Percentiles rank a stretch among this genome's conserved stretches.
phyloP scores from a whole-genome alignment of 2,797 vertebrate genomes.

The Microhierax caerulescens region DNA sequence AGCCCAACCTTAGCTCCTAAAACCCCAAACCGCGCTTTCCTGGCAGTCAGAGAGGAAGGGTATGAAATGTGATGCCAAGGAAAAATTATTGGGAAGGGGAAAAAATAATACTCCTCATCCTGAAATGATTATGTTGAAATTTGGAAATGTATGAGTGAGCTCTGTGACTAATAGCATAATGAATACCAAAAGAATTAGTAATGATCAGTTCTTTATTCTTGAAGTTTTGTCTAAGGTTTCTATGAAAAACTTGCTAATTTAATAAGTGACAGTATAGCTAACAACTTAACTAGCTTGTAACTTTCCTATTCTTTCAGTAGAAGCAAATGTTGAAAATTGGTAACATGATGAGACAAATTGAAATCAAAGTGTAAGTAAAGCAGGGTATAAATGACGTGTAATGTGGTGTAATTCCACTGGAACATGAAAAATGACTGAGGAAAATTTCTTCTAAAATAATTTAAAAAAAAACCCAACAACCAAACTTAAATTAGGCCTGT shows the following conservation, averaged over 20 bases:
- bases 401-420: background rate
- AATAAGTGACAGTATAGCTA: conserved; percentile 40
- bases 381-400: background rate
- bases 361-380: conserved; percentile 20
- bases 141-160: conserved; percentile 54
- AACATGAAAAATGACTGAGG: background rate
- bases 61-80: conserved; percentile 33
- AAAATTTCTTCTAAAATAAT: background rate
- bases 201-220: conserved; percentile 35
- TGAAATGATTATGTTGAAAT: conserved; percentile 64
- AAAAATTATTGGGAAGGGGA: conserved; percentile 9
- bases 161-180: conserved; percentile 62
- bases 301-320: conserved; percentile 4
- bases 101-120: conserved; percentile 23
- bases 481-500: background rate
- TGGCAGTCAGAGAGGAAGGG: background rate
- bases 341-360: conserved; percentile 6
- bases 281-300: conserved; percentile 10
- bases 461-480: background rate
- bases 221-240: conserved; percentile 37
- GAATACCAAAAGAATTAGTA: conserved; percentile 61
- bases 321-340: conserved; percentile 55
- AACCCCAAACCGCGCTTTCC: background rate
- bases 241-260: conserved; percentile 43
- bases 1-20: background rate